Percentiles rank a stretch among this genome's conserved stretches.
phyloP scores from a whole-genome alignment of 2,113 vertebrate species.

The Hydrochoerus hydrochaeris region DNA sequence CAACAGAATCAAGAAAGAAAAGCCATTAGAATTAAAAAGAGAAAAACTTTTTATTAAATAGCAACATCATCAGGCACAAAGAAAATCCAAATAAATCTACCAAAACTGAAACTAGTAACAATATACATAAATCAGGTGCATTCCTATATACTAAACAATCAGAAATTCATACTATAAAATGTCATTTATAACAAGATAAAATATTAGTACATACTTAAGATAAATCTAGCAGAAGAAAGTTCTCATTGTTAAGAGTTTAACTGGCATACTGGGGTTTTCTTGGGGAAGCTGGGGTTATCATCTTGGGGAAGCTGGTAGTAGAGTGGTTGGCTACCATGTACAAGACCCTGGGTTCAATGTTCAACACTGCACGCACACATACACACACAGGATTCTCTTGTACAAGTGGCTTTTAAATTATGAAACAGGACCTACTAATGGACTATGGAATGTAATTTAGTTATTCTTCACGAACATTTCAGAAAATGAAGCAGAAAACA shows the following conservation, averaged over 20 bases:
- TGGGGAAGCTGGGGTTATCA: neutral
- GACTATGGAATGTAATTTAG: neutral
- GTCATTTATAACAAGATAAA: neutral
- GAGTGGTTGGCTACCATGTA: neutral
- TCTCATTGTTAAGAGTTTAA: constrained; percentile 5
- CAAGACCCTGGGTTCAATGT: neutral
- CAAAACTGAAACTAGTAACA: neutral
- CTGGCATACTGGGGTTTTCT: neutral
- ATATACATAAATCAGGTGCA: neutral
- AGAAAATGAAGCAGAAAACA: constrained; percentile 3
- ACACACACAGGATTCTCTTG: neutral
- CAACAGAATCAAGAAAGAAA: constrained; percentile 2
- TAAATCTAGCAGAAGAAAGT: neutral
- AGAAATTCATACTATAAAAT: constrained; percentile 7
- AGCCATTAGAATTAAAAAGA: neutral
- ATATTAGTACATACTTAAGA: neutral
- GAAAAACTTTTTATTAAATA: neutral
- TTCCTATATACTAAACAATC: neutral
- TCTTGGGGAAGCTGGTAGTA: neutral
- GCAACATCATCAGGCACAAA: neutral
- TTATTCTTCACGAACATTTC: neutral
- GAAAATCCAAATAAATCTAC: neutral
- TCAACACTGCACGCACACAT: neutral
- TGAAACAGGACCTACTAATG: neutral
- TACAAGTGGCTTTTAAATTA: constrained; percentile 22